phyloP scores from a whole-genome alignment of 2,113 vertebrate species.

The Elachura formosa region DNA sequence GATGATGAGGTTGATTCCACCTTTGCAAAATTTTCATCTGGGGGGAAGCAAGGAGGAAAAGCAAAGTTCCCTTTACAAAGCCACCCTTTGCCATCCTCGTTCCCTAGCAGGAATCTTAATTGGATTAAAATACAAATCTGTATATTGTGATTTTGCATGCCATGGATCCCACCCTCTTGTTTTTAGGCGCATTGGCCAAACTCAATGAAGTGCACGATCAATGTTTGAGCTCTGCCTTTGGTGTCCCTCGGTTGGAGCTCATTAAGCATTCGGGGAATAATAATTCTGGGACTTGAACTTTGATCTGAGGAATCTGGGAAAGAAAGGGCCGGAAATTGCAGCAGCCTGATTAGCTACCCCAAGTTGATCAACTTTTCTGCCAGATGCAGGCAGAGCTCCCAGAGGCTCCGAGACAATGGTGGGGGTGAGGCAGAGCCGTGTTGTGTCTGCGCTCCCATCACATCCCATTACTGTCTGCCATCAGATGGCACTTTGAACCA shows the following conservation, averaged over 20 bases:
- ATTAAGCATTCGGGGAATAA: slow-evolving; percentile 66
- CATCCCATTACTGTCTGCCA: slow-evolving; percentile 14
- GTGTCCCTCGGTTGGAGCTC: slow-evolving; percentile 63
- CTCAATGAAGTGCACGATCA: slow-evolving; percentile 59
- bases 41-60: not conserved
- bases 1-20: not conserved
- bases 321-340: slow-evolving; percentile 70
- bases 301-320: slow-evolving; percentile 68
- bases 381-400: slow-evolving; percentile 49
- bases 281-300: slow-evolving; percentile 65
- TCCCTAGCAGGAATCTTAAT: slow-evolving; percentile 29
- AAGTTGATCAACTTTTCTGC: slow-evolving; percentile 67
- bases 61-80: not conserved
- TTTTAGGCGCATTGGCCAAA: slow-evolving; percentile 39
- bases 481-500: slow-evolving; percentile 5
- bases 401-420: slow-evolving; percentile 22
- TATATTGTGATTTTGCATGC: slow-evolving; percentile 48
- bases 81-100: not conserved
- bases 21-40: not conserved
- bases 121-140: slow-evolving; percentile 62
- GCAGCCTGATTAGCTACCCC: slow-evolving; percentile 66
- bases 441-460: slow-evolving; percentile 7
- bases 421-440: not conserved
- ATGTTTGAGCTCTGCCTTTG: slow-evolving; percentile 59
- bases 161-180: slow-evolving; percentile 34